Percentiles rank a stretch among this genome's conserved stretches.
Conservation (phyloP, 1,140 invertebrate genomes). For the Pollicipes pollicipes region DNA sequence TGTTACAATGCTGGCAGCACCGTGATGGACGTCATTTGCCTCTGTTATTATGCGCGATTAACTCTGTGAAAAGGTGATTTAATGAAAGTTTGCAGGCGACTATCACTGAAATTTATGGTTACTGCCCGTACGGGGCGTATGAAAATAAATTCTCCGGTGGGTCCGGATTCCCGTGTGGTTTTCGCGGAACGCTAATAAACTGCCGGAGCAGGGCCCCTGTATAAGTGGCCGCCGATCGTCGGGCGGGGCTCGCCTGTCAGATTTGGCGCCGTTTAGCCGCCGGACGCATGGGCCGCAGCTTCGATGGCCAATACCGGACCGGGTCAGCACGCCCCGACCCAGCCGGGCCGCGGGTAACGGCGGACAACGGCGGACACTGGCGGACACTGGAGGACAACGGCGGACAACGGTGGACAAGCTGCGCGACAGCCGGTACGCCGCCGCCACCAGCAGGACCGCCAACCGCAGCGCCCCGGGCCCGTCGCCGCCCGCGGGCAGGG, state of each 20-base stretch:
- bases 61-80: constrained; percentile 2
- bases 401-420: too few relatives aligned
- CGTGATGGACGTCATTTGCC: neutral
- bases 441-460: too few relatives aligned
- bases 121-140: neutral
- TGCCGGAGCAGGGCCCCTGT: too few relatives aligned
- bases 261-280: neutral
- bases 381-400: too few relatives aligned
- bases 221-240: neutral
- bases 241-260: neutral
- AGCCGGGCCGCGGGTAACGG: too few relatives aligned
- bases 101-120: neutral
- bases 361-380: too few relatives aligned
- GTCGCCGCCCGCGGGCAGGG: too few relatives aligned
- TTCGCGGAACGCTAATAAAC: neutral
- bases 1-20: neutral
- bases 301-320: too few relatives aligned
- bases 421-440: too few relatives aligned
- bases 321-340: too few relatives aligned
- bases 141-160: neutral
- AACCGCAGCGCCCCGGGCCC: too few relatives aligned
- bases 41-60: constrained; percentile 1
- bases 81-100: neutral
- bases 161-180: neutral
- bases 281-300: neutral